These are phyloP conservation scores for Heliconius erato DNA, from an alignment of 2,888 invertebrate species.

Conservation along the genomic window DNA sequence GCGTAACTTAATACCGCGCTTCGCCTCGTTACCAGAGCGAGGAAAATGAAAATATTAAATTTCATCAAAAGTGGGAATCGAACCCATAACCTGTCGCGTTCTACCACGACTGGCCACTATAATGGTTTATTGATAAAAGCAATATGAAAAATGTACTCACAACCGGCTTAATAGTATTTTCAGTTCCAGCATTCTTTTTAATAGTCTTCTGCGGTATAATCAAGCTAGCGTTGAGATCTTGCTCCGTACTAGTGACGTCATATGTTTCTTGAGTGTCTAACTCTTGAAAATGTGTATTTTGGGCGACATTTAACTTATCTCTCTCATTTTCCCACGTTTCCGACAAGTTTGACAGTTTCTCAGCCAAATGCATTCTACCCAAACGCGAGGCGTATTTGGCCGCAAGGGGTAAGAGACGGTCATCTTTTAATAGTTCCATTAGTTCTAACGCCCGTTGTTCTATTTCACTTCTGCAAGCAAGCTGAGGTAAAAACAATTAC, in stretches of 20 bases:
- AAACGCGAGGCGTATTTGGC: constrained; percentile 95
- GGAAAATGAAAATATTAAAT: no score
- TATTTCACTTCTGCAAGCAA: constrained; percentile 93
- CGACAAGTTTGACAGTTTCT: constrained; percentile 89
- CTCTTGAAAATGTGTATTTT: constrained; percentile 72
- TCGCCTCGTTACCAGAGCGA: no score
- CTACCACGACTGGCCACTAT: no score
- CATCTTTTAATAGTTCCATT: constrained; percentile 92
- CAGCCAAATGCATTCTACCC: constrained; percentile 91
- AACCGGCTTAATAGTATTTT: constrained; percentile 76
- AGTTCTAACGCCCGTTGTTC: constrained; percentile 95
- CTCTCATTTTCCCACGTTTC: constrained; percentile 73
- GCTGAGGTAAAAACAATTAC: constrained; percentile 76
- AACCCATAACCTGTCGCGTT: no score
- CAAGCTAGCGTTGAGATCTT: constrained; percentile 74
- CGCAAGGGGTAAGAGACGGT: constrained; percentile 92
- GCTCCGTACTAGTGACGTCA: constrained; percentile 71
- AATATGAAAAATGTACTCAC: constrained; percentile 61
- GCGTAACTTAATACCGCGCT: no score
- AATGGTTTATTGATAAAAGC: no score
- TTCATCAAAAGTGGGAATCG: no score
- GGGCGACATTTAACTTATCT: constrained; percentile 68
- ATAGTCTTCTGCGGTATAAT: constrained; percentile 76
- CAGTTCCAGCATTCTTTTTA: constrained; percentile 69
- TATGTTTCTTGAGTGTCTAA: constrained; percentile 76